Conservation (phyloP, 2,888 invertebrate species). For the Yponomeuta malinellus region DNA sequence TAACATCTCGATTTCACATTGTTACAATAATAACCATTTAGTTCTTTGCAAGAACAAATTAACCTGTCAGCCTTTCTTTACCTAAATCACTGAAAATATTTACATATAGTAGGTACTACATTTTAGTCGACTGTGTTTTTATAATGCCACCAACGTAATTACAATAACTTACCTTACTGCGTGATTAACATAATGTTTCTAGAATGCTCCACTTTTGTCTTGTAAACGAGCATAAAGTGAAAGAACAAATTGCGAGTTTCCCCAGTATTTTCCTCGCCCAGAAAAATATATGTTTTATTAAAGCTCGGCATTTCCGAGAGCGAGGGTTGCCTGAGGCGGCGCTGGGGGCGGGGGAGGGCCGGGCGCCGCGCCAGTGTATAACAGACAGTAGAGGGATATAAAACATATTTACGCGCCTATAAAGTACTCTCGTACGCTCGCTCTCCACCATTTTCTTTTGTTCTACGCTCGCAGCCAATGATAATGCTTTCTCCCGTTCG, state of each 20-base stretch:
- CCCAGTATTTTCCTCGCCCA: constrained; percentile 76
- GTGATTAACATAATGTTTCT: constrained; percentile 74
- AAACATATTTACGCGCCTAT: constrained; percentile 77
- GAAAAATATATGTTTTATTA: constrained; percentile 77
- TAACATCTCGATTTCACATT: not conserved
- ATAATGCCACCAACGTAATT: constrained; percentile 15
- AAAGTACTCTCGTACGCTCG: constrained; percentile 75
- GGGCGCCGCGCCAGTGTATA: constrained; percentile 71
- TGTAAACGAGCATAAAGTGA: constrained; percentile 77
- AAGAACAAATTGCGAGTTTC: constrained; percentile 77
- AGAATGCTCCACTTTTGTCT: constrained; percentile 76
- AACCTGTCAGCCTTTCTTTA: constrained; percentile 11
- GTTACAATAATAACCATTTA: not conserved
- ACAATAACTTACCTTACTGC: constrained; percentile 40
- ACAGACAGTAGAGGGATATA: constrained; percentile 76
- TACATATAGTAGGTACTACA: not conserved
- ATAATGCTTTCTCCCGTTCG: constrained; percentile 74
- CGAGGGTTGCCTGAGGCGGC: constrained; percentile 54
- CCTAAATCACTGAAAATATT: constrained; percentile 7
- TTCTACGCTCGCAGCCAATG: constrained; percentile 72
- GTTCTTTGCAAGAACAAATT: constrained; percentile 1
- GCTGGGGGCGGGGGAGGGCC: constrained; percentile 47
- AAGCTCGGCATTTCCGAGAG: constrained; percentile 76
- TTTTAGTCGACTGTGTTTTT: not conserved
- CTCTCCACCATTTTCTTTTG: constrained; percentile 75